These are phyloP conservation scores for Atrina japonica DNA, from an alignment of 2,888 invertebrate species.

Conservation along the genomic window DNA sequence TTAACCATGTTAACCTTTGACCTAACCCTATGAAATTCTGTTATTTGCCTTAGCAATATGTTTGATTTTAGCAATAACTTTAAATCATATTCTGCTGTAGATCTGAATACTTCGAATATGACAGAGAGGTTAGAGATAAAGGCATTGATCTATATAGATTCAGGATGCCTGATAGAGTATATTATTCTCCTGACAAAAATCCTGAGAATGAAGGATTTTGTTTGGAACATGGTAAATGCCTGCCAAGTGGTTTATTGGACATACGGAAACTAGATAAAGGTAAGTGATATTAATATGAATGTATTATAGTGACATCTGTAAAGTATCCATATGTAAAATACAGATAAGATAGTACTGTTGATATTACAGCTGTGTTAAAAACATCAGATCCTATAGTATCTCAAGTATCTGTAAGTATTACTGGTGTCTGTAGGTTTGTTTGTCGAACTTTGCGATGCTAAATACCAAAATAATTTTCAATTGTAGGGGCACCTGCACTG, in stretches of 20 bases:
- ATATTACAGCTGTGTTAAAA: no score
- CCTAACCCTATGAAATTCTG: no score
- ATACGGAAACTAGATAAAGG: background rate
- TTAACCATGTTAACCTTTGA: no score
- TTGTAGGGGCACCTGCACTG: background rate
- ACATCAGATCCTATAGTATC: background rate
- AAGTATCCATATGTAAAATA: background rate
- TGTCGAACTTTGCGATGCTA: no score
- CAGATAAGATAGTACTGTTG: no score
- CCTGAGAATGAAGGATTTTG: conserved; percentile 76
- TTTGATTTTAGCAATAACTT: no score
- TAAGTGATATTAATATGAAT: background rate
- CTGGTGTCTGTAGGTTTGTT: no score
- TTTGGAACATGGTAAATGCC: conserved; percentile 61
- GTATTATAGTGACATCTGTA: background rate
- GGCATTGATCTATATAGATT: conserved; percentile 67
- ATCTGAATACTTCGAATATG: conserved; percentile 63
- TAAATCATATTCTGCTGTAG: conserved; percentile 41
- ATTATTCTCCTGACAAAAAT: conserved; percentile 46
- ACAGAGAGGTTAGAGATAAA: conserved; percentile 45
- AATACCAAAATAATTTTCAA: background rate
- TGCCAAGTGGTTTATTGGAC: conserved; percentile 56
- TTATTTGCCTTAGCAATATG: no score
- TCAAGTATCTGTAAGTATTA: no score
- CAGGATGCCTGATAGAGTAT: conserved; percentile 57